Base-by-base conservation (phyloP, 2,113 vertebrate genomes). In the Phodopus roborovskii region DNA sequence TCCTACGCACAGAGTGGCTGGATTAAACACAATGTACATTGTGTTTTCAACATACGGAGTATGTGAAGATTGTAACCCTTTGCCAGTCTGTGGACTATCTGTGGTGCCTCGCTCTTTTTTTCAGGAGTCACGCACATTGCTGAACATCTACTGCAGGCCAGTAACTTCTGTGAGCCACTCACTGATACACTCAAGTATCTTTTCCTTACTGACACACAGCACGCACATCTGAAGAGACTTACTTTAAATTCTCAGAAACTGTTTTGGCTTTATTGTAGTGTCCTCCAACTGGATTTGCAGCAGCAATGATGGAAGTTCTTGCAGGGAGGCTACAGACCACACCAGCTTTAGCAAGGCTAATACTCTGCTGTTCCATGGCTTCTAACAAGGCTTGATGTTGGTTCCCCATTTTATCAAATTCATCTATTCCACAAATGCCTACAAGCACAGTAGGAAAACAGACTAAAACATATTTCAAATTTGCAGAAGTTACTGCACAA, bases 401-500 rank as follows among this genome's bases (percentile, higher is more conserved):
- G 97, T 96, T 99, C 17, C 99, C 99, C 99, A 99, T 99, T 98
- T 99, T 99, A 98, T 99, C 99, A 98, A 99, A 99, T 97, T 99
- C 99, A 98, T 99, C 99, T 94, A 99, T 99, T 98, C 99, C 99
- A 98, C 99, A 99, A 94, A 99, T 97, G 30, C 99, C 99, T 99
- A 82, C 39, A 97, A 97, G 26, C 64, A 94, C 19, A 98, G 88
- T 90, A 94, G 89, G 91, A 75, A 50, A 87, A 92, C 7, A 96
- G 56, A 92, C 28, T 89, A 64, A 86, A 93, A 42, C 16, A 39
- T 28, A 1, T 93, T 97, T n/a, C 50, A 96, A 93, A 71, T 64
- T 42, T 71, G 87, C 13, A 36, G 30, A 95, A 94, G 91, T 30
- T 66, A 39, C 90, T 64, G 9, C 26, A 82, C 39, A 95, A 88